phyloP scores from a whole-genome alignment of 2,888 invertebrate genomes.

The Meta bourneti region DNA sequence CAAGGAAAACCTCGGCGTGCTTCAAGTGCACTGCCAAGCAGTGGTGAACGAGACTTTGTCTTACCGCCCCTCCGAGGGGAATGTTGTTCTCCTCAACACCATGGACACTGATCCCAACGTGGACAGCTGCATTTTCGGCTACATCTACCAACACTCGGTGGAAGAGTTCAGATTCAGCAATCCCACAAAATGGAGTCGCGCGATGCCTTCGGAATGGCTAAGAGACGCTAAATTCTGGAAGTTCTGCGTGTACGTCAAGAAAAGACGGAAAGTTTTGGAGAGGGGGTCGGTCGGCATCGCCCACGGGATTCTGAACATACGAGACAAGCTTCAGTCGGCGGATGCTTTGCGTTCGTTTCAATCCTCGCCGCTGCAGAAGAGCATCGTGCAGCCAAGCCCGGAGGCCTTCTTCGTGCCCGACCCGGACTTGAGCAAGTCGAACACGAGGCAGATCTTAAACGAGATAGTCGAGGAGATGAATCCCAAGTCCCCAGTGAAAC shows the following conservation, averaged over 20 bases:
- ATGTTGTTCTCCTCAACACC: slow-evolving; percentile 42
- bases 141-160: slow-evolving; percentile 17
- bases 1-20: neutral
- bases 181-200: neutral
- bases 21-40: slow-evolving; percentile 43
- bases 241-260: slow-evolving; percentile 10
- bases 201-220: slow-evolving; percentile 7
- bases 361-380: slow-evolving; percentile 84
- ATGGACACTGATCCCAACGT: neutral
- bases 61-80: slow-evolving; percentile 48
- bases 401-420: slow-evolving; percentile 5
- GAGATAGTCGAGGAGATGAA: slow-evolving; percentile 10
- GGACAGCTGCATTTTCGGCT: slow-evolving; percentile 42
- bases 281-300: slow-evolving; percentile 3
- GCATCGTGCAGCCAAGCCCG: slow-evolving; percentile 84
- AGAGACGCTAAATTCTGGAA: slow-evolving; percentile 31
- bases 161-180: neutral
- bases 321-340: slow-evolving; percentile 60
- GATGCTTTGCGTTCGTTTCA: slow-evolving; percentile 81
- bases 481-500: slow-evolving; percentile 82
- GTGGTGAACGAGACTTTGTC: slow-evolving; percentile 22
- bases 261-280: neutral
- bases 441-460: neutral
- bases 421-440: neutral
- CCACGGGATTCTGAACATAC: slow-evolving; percentile 63